phyloP scores from a whole-genome alignment of 1,140 invertebrate genomes.

The Bicyclus anynana region DNA sequence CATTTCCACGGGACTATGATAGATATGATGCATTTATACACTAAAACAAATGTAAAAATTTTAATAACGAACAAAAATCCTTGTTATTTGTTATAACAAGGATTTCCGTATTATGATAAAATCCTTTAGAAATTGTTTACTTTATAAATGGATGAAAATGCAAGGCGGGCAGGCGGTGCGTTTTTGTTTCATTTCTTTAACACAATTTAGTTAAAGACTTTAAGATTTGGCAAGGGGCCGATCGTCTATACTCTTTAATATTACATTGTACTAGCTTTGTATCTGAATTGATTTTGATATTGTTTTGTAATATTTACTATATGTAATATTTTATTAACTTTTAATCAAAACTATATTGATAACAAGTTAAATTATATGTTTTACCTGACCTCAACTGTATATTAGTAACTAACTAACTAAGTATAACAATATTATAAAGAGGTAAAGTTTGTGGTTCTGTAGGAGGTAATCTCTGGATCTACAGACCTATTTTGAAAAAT shows the following conservation, averaged over 20 bases:
- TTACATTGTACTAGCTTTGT: conserved; percentile 29
- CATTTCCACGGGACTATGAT: no score
- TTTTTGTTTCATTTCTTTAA: conserved; percentile 44
- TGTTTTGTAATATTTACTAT: no score
- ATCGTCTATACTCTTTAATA: conserved; percentile 24
- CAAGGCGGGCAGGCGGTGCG: conserved; percentile 31
- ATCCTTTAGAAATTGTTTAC: conserved; percentile 22
- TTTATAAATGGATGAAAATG: conserved; percentile 30
- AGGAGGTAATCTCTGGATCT: no score
- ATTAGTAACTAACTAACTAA: no score
- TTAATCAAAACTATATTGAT: no score
- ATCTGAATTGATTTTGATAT: conserved; percentile 20
- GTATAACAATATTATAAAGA: no score
- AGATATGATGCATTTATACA: background rate
- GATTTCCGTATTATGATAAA: conserved; percentile 5
- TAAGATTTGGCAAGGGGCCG: conserved; percentile 39
- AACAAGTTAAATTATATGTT: no score
- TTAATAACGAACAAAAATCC: background rate
- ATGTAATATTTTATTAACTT: no score
- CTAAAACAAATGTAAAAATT: background rate
- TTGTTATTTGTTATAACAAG: no score
- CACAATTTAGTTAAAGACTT: conserved; percentile 39
- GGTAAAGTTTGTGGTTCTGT: no score
- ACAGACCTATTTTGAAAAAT: no score
- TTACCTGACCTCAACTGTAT: no score